These are phyloP conservation scores for Heliconius aoede DNA, from an alignment of 2,888 invertebrate genomes.

Conservation along the genomic window DNA sequence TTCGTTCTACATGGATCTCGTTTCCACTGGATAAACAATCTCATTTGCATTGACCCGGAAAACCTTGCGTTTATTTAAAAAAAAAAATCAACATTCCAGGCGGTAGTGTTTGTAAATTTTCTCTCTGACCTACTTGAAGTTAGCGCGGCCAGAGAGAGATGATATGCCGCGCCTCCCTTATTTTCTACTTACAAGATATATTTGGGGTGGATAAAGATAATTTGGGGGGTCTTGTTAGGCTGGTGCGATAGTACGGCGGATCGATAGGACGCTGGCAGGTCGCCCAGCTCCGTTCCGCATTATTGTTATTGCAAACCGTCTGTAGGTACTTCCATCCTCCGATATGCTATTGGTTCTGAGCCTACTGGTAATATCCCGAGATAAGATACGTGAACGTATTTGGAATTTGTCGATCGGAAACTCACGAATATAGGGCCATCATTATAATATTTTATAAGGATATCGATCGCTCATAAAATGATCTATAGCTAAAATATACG, in stretches of 20 bases:
- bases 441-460: slow-evolving; percentile 43
- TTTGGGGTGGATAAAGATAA: slow-evolving; percentile 62
- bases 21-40: slow-evolving; percentile 66
- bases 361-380: slow-evolving; percentile 70
- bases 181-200: slow-evolving; percentile 55
- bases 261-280: slow-evolving; percentile 82
- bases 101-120: slow-evolving; percentile 82
- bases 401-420: slow-evolving; percentile 55
- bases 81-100: slow-evolving; percentile 72
- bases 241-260: slow-evolving; percentile 68
- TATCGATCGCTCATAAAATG: slow-evolving; percentile 31
- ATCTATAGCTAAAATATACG: slow-evolving; percentile 5
- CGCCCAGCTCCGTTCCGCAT: slow-evolving; percentile 81
- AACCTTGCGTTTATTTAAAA: slow-evolving; percentile 72
- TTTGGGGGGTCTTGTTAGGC: slow-evolving; percentile 66
- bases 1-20: slow-evolving; percentile 52
- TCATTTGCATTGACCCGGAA: slow-evolving; percentile 79
- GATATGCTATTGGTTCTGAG: slow-evolving; percentile 71
- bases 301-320: slow-evolving; percentile 81
- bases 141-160: slow-evolving; percentile 64
- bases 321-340: slow-evolving; percentile 67
- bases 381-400: slow-evolving; percentile 66
- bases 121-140: slow-evolving; percentile 82
- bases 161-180: slow-evolving; percentile 62
- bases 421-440: slow-evolving; percentile 42